Conservation (phyloP, 1,140 invertebrate species). For the honey bee (Apis mellifera) region Amel_HAv3.1 CM009939.2:9456001-9456500, state of each 20-base stretch:
- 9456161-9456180: neutral
- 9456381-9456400: slow-evolving; percentile 25
- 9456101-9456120: neutral
- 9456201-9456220: slow-evolving; percentile 5
- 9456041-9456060: neutral
- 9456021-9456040: neutral
- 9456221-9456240: neutral
- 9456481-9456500: neutral
- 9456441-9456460: slow-evolving; percentile 35
- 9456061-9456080: neutral
- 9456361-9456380: neutral
- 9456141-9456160: neutral
- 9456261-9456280: slow-evolving; percentile 29
- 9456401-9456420: slow-evolving; percentile 45
- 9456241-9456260: neutral
- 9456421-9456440: slow-evolving; percentile 29
- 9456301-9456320: slow-evolving; percentile 50
- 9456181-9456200: neutral
- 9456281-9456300: slow-evolving; percentile 35
- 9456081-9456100: neutral
- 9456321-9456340: slow-evolving; percentile 47
- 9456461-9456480: slow-evolving; percentile 53
- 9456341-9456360: slow-evolving; percentile 34
- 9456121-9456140: neutral
- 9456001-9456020: too few species aligned